A percentile compares a stretch with the other conserved stretches of the same genome.
These are phyloP conservation scores for Microplitis deprimator DNA, from an alignment of 2,888 invertebrate genomes.

Conservation along the genomic window DNA sequence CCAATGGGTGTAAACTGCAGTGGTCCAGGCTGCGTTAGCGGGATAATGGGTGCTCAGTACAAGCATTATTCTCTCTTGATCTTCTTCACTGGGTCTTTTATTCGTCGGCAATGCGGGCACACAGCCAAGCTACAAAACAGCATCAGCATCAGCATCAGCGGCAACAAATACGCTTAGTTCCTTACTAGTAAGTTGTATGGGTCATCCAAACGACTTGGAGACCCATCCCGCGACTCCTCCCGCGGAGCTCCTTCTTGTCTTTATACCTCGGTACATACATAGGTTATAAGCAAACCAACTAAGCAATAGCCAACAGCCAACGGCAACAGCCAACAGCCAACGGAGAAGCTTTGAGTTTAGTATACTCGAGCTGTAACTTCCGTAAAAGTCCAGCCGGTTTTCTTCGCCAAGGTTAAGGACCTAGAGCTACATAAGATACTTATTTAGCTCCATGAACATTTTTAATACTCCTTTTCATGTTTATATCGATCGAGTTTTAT, in stretches of 20 bases:
- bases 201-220: neutral
- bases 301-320: neutral
- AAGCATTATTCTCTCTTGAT: constrained; percentile 2
- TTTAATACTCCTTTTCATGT: neutral
- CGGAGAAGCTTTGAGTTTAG: neutral
- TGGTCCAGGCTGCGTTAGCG: too few relatives aligned
- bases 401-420: constrained; percentile 51
- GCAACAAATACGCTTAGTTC: neutral
- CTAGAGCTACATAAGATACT: constrained; percentile 13
- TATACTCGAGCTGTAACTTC: constrained; percentile 44
- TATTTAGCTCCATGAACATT: constrained; percentile 3
- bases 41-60: constrained; percentile 19
- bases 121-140: neutral
- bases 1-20: neutral
- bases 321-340: constrained; percentile 18
- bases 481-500: neutral
- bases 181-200: neutral
- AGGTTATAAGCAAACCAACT: neutral
- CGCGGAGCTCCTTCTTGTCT: constrained; percentile 38
- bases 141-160: neutral
- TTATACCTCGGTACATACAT: constrained; percentile 34
- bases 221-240: constrained; percentile 18
- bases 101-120: neutral
- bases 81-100: neutral
- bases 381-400: constrained; percentile 58